Conservation (phyloP, 2,113 vertebrate species). For the Lasiurus borealis region DNA sequence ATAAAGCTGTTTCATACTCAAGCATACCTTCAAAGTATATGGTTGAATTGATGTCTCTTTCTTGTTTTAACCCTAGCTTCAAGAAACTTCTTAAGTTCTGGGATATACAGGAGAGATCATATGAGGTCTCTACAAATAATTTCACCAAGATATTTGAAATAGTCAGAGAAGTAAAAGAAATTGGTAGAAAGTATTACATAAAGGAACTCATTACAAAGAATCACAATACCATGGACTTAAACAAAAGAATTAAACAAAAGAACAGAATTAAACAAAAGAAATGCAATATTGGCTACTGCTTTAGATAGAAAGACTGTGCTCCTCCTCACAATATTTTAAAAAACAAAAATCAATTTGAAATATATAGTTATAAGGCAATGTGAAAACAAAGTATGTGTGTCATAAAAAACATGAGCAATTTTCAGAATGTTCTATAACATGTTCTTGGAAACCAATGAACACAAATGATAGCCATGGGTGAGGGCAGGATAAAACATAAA, state of each 20-base stretch:
- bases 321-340: not conserved
- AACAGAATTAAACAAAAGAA: conserved; percentile 33
- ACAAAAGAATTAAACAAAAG: not conserved
- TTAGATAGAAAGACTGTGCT: not conserved
- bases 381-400: not conserved
- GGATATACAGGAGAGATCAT: not conserved
- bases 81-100: conserved; percentile 54
- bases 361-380: not conserved
- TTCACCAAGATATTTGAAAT: not conserved
- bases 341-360: conserved; percentile 56
- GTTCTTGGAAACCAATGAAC: not conserved
- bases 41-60: conserved; percentile 35
- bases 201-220: not conserved
- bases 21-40: not conserved
- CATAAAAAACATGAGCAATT: not conserved
- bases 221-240: not conserved
- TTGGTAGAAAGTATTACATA: not conserved
- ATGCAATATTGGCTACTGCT: not conserved
- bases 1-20: not conserved
- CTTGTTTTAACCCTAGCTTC: not conserved
- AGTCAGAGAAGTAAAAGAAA: not conserved
- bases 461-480: not conserved
- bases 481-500: not conserved
- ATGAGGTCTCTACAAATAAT: conserved; percentile 9
- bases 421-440: not conserved